Evolutionary conservation across 2,888 invertebrate genomes (phyloP).

Genomic region (Oithona nana): DNA sequence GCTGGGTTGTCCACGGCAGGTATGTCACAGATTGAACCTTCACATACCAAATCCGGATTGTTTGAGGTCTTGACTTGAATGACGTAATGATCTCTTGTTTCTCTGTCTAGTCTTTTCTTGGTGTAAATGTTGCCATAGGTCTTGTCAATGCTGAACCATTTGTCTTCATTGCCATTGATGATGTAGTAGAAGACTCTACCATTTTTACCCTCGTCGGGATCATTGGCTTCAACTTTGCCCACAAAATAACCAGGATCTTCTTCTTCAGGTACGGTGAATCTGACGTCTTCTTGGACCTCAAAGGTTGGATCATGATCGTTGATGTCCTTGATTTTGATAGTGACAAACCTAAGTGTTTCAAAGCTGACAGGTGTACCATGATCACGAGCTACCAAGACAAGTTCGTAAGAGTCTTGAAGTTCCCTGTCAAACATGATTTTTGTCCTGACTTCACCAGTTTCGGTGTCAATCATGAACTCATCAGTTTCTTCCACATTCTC

Average conservation of each 20-base stretch:
- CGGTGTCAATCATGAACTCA: slow-evolving; percentile 57
- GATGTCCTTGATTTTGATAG: slow-evolving; percentile 52
- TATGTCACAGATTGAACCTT: slow-evolving; percentile 39
- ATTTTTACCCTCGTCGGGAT: slow-evolving; percentile 57
- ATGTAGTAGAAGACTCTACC: slow-evolving; percentile 68
- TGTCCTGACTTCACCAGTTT: slow-evolving; percentile 58
- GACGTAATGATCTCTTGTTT: slow-evolving; percentile 49
- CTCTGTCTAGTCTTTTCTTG: slow-evolving; percentile 60
- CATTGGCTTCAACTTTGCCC: slow-evolving; percentile 51
- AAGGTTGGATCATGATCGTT: slow-evolving; percentile 65
- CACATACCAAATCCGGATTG: slow-evolving; percentile 32
- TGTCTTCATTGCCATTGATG: slow-evolving; percentile 44
- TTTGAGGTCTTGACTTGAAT: slow-evolving; percentile 61
- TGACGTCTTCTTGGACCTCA: slow-evolving; percentile 20
- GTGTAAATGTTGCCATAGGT: slow-evolving; percentile 58
- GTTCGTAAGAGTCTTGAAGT: slow-evolving; percentile 44
- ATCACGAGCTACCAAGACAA: slow-evolving; percentile 60
- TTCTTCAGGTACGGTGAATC: slow-evolving; percentile 20
- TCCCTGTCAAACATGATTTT: slow-evolving; percentile 62
- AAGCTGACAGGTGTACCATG: slow-evolving; percentile 60
- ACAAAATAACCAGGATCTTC: slow-evolving; percentile 15
- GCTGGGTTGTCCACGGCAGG: slow-evolving; percentile 3
- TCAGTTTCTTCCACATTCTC: slow-evolving; percentile 55
- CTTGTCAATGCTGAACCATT: slow-evolving; percentile 56
- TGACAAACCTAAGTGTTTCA: slow-evolving; percentile 52